phyloP scores from a whole-genome alignment of 2,113 vertebrate species.

The Myotis brandtii region DNA sequence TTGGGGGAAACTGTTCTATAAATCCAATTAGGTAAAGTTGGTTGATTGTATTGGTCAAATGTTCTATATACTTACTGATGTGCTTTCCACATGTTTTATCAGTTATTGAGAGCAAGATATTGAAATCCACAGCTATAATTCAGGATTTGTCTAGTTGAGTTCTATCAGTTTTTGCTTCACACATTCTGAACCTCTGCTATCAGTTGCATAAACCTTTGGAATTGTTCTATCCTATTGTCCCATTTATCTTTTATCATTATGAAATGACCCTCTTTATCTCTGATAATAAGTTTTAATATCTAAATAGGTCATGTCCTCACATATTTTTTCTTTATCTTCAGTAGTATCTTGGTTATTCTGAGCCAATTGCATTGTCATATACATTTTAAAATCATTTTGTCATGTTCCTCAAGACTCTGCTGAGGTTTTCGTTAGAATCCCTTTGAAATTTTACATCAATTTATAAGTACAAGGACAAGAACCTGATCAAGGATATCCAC shows the following conservation, averaged over 20 bases:
- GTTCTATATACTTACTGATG: not conserved
- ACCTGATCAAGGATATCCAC: not conserved
- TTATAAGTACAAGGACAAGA: not conserved
- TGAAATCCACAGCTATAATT: not conserved
- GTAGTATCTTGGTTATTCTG: not conserved
- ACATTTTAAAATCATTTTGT: not conserved
- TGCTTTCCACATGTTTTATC: not conserved
- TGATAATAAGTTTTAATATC: not conserved
- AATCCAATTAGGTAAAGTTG: not conserved
- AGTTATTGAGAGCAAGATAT: not conserved
- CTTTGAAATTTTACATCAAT: conserved; percentile 34
- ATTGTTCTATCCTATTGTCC: not conserved
- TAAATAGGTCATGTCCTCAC: not conserved
- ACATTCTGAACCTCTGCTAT: not conserved
- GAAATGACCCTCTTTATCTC: not conserved
- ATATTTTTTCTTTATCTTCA: conserved; percentile 46
- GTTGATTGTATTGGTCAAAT: not conserved
- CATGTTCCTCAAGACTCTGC: not conserved
- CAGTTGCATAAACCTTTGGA: not conserved
- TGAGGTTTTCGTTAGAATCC: not conserved
- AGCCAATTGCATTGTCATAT: not conserved
- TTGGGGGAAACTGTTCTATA: not conserved
- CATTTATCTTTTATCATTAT: not conserved
- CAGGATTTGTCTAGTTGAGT: not conserved
- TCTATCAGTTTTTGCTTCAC: not conserved